phyloP scores from a whole-genome alignment of 2,888 invertebrate genomes.

The Odontocolon sp. region DNA sequence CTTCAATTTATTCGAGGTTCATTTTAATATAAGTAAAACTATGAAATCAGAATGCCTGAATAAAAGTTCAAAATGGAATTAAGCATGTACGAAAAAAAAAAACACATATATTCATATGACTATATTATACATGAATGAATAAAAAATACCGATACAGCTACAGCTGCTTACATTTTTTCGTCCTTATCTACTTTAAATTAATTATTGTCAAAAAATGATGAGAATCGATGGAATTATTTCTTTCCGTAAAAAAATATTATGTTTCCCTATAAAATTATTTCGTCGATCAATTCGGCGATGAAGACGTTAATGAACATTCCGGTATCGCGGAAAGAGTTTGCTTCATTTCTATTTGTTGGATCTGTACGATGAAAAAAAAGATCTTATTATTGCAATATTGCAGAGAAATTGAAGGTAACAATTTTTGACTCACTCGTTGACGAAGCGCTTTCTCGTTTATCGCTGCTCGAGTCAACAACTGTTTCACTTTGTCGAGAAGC shows the following conservation, averaged over 20 bases:
- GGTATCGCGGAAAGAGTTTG: constrained; percentile 75
- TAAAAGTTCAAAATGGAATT: constrained; percentile 11
- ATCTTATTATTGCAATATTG: neutral
- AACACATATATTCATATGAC: neutral
- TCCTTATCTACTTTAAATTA: neutral
- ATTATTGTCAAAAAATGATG: constrained; percentile 42
- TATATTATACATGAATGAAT: neutral
- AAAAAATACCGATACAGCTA: neutral
- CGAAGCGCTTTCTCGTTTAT: constrained; percentile 85
- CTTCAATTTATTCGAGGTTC: no score
- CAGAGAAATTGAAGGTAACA: neutral
- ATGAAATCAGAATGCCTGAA: constrained; percentile 11
- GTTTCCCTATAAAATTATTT: neutral
- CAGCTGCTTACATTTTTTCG: neutral
- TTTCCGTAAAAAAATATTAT: constrained; percentile 21
- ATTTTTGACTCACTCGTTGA: constrained; percentile 82
- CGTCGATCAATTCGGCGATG: constrained; percentile 37
- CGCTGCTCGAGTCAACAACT: constrained; percentile 85
- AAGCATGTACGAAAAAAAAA: neutral
- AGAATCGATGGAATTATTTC: neutral
- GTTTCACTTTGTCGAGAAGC: constrained; percentile 85
- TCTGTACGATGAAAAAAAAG: constrained; percentile 62
- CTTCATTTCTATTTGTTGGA: constrained; percentile 75
- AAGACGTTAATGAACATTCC: constrained; percentile 65
- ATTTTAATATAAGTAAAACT: no score